Evolutionary conservation across 2,797 vertebrate genomes (phyloP).

Genomic region (Uromys caudimaculatus): DNA sequence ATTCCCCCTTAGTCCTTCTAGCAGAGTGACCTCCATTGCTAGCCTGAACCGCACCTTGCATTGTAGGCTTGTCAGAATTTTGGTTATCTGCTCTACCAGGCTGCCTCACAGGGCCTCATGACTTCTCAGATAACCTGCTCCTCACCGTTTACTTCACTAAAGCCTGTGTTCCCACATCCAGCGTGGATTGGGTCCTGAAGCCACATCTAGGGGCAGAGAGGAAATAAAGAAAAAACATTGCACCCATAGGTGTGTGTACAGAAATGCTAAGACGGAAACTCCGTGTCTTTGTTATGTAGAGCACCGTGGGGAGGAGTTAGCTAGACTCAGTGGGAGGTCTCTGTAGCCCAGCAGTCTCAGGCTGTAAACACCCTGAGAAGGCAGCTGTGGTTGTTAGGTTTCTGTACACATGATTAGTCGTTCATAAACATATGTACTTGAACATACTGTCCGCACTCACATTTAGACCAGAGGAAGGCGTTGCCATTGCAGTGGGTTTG

Average conservation of each 20-base stretch:
- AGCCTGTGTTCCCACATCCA: background rate
- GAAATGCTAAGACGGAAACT: background rate
- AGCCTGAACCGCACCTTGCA: background rate
- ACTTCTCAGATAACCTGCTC: background rate
- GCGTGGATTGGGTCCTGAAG: background rate
- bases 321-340: background rate
- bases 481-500: background rate
- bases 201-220: background rate
- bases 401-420: background rate
- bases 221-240: background rate
- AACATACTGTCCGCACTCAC: background rate
- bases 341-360: background rate
- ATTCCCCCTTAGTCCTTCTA: background rate
- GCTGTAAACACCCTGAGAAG: background rate
- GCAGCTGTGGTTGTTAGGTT: background rate
- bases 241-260: accelerated
- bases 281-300: background rate
- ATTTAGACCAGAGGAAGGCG: background rate
- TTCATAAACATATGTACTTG: background rate
- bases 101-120: background rate
- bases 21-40: background rate
- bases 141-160: background rate
- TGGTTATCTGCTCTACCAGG: background rate
- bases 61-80: background rate
- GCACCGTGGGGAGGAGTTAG: background rate